Base-by-base conservation (phyloP, 2,888 invertebrate species). In the Phlogophora meticulosa region DNA sequence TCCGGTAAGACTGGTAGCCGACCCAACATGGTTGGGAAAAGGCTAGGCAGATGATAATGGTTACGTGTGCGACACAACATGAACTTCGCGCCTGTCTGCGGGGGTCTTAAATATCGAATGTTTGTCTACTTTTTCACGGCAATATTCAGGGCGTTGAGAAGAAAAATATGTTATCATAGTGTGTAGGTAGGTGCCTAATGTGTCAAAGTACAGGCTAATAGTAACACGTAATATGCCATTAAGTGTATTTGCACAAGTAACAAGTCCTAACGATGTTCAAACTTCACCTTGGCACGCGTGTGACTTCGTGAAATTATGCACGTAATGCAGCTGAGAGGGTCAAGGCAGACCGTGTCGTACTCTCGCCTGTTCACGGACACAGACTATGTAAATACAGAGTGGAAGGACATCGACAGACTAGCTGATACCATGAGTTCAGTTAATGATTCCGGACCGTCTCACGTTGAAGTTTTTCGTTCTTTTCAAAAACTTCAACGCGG, bases 241-340 rank as follows among this genome's bases (percentile, higher is more conserved):
- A 32, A n/a, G 28, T 51, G 49, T 51, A 75, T 67, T 70, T 67
- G 20, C 34, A 11, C 10, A 53, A 38, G 38, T 62, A 61, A 53
- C 53, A 40, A 58, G 48, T 15, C 17, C 72, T 77, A 77, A 77
- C 34, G 38, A 61, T 40, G 34, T 3, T 17, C 17, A 36, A 71
- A 58, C 57, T 56, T 48, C 24, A 38, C 10, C 1, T 20, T n/a
- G 36, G 10, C 72, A 70, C 52, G 60, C 42, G 56, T 70, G 17
- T 24, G 11, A 4, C n/a, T 42, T 56, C 40, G 49, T 45, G n/a
- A 42, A 46, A 32, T 2, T 15, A 53, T 46, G 45, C 69, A 24
- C 7, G 28, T 1, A 15, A 15, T 40, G 9, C 20, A 20, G 15
- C 24, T 28, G 22, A 7, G n/a, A n/a, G n/a, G 38, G 40, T 40